phyloP scores from a whole-genome alignment of 2,888 invertebrate genomes.

The Orthosia gothica region DNA sequence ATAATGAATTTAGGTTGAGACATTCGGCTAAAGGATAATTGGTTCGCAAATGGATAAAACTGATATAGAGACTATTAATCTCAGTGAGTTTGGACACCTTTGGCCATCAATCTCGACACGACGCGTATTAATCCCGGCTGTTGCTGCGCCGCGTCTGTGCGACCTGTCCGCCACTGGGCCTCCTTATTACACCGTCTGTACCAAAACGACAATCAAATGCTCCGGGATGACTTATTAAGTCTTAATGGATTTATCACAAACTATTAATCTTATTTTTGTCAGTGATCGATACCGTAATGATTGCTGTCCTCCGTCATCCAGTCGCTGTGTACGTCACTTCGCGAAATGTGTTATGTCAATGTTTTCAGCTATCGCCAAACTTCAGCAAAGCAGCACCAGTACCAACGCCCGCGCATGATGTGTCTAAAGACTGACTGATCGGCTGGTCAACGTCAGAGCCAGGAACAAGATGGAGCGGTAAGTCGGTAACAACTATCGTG shows the following conservation, averaged over 20 bases:
- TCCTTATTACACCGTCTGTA: conserved; percentile 1
- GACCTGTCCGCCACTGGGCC: neutral
- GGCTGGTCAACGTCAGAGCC: neutral
- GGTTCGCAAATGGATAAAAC: conserved; percentile 27
- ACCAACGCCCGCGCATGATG: neutral
- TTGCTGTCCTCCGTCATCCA: neutral
- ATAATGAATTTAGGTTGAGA: neutral
- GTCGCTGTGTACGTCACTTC: neutral
- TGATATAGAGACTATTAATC: conserved; percentile 24
- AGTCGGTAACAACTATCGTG: neutral
- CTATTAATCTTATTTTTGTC: neutral
- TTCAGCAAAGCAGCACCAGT: neutral
- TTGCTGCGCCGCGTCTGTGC: neutral
- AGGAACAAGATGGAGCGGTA: neutral
- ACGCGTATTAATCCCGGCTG: conserved; percentile 21
- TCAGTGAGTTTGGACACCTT: conserved; percentile 8
- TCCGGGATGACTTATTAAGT: neutral
- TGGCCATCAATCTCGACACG: conserved; percentile 26
- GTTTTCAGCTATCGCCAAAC: neutral
- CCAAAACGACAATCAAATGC: neutral
- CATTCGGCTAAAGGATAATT: neutral
- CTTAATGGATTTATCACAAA: conserved; percentile 2
- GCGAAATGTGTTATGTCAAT: neutral
- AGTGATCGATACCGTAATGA: conserved; percentile 4
- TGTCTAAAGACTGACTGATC: neutral